A percentile compares a stretch with the other conserved stretches of the same genome.
These are phyloP conservation scores for Macaria notata DNA, from an alignment of 2,888 invertebrate species.

Conservation along the genomic window DNA sequence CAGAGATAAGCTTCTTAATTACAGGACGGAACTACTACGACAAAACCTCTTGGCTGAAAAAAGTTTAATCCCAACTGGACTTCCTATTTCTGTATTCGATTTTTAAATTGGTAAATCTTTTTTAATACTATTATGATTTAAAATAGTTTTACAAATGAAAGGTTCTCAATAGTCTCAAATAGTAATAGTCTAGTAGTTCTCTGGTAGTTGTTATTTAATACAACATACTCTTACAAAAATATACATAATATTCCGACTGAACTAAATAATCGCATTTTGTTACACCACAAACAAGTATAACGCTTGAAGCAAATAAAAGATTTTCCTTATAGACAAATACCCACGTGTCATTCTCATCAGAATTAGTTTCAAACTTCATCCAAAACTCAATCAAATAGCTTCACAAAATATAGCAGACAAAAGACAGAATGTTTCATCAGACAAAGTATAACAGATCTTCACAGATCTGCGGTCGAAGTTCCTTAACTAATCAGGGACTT, in stretches of 20 bases:
- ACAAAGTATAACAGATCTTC: slow-evolving; percentile 18
- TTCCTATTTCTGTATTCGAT: slow-evolving; percentile 9
- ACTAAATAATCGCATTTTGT: too few species aligned
- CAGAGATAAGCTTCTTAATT: slow-evolving; percentile 39
- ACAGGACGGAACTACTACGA: slow-evolving; percentile 22
- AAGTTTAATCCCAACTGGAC: slow-evolving; percentile 8
- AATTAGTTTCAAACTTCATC: too few species aligned
- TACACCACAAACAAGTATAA: too few species aligned
- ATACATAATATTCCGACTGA: too few species aligned
- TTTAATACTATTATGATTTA: background rate
- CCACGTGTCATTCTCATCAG: too few species aligned
- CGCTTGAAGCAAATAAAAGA: too few species aligned
- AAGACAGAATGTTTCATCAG: slow-evolving; percentile 9
- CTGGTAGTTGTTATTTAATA: too few species aligned
- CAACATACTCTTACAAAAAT: too few species aligned
- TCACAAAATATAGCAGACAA: slow-evolving; percentile 9
- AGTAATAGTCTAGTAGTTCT: too few species aligned
- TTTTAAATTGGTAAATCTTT: background rate
- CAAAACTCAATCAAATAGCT: background rate
- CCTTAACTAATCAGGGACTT: slow-evolving; percentile 8
- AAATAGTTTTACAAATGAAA: background rate
- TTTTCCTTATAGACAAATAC: too few species aligned
- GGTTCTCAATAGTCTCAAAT: background rate
- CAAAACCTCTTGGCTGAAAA: slow-evolving; percentile 5
- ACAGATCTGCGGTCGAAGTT: slow-evolving; percentile 14